Evolutionary conservation across 2,888 invertebrate genomes (phyloP), one percentile per base, ranked within the genome.

Genomic region (Noctua pronuba): DNA sequence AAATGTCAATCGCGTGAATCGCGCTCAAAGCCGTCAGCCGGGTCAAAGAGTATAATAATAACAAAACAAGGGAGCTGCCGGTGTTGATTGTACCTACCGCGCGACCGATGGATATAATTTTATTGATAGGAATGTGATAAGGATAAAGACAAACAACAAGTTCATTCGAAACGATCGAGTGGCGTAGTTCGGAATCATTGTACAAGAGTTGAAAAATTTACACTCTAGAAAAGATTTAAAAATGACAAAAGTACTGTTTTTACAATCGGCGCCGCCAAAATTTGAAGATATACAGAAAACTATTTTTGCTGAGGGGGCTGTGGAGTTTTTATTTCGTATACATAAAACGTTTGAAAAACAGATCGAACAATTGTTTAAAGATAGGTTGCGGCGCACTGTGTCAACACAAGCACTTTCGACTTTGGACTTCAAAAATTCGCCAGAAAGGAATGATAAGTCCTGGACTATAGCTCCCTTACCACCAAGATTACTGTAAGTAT

Each of bases 401-500:
- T 88, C 93, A 41, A 90, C 94, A 28, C 93, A 94, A 86, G 83
- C 85, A 52, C 82, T 84, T 65, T 85, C 88, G 41, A 90, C 85
- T 79, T 91, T 97, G 81, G 92, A 94, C 82, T 97, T 97, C 86
- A 92, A 91, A 77, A 90, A 93, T 69, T 95, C 97, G n/a, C 71
- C 91, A 0, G 96, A 96, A 84, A 93, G 96, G 83, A 87, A 84
- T 58, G 94, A 97, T 86, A 93, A 91, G 75, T 91, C 95, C 52
- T 98, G 98, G 98, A 97, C 93, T 88, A 96, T 98, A 67, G 95
- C 95, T 73, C 96, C 97, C 68, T 91, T 98, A 84, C 97, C 98
- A 71, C 86, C 95, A 85, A 93, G 97, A 91, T 92, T 97, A 84
- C 92, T 95, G 96, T 96, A 93, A 92, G 95, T 94, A 83, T 71